These are phyloP conservation scores for Standfussiana lucernea DNA, from an alignment of 2,888 invertebrate genomes.

Conservation along the genomic window DNA sequence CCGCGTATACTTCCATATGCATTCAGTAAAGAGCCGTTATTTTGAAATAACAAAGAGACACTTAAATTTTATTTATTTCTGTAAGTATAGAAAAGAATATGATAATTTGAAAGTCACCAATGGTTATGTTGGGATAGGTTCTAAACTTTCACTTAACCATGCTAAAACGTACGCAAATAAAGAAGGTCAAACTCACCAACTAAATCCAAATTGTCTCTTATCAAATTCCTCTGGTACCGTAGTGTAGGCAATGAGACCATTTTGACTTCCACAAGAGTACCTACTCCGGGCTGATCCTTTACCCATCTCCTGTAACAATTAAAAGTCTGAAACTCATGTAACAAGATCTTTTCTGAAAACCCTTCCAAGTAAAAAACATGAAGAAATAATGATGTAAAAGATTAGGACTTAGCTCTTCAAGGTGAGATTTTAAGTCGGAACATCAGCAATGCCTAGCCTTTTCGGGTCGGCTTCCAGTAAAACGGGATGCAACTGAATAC, in stretches of 20 bases:
- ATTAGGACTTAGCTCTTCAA: neutral
- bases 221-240: slow-evolving; percentile 92
- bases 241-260: slow-evolving; percentile 89
- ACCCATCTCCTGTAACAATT: slow-evolving; percentile 64
- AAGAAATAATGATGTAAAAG: neutral
- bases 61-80: too few species aligned
- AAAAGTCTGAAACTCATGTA: slow-evolving; percentile 12
- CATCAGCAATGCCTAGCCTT: slow-evolving; percentile 3
- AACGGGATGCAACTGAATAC: neutral
- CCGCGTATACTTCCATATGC: too few species aligned
- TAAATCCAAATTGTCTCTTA: slow-evolving; percentile 92
- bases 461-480: neutral
- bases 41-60: too few species aligned
- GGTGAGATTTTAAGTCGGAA: neutral
- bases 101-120: slow-evolving; percentile 6
- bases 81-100: too few species aligned
- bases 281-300: slow-evolving; percentile 54
- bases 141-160: slow-evolving; percentile 12
- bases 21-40: too few species aligned
- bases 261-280: slow-evolving; percentile 77
- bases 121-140: slow-evolving; percentile 22
- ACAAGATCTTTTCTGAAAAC: neutral
- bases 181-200: slow-evolving; percentile 87
- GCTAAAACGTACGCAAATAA: slow-evolving; percentile 1
- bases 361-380: neutral